Conservation (phyloP, 92 coral and sea anemone species). For the Phenganax stokvisi region DNA sequence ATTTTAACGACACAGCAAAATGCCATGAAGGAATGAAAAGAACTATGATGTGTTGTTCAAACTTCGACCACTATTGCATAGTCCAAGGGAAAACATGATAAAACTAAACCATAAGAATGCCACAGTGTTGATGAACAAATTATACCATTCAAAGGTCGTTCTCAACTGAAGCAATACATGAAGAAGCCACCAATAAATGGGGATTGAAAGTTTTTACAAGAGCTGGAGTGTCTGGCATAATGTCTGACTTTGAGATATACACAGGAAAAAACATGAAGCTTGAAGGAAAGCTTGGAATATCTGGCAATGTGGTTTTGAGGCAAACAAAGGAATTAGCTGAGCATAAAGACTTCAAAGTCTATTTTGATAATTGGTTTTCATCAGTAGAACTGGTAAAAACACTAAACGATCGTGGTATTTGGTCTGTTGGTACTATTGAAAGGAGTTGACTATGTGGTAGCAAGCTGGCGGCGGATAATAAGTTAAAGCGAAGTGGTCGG, state of each 20-base stretch:
- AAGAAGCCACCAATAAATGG: constrained; percentile 19
- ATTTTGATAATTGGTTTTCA: constrained; percentile 11
- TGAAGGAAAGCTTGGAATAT: neutral
- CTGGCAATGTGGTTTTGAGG: neutral
- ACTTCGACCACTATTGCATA: neutral
- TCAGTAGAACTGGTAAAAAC: neutral
- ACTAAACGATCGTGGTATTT: neutral
- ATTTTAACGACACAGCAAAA: neutral
- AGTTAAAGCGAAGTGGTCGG: neutral
- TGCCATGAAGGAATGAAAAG: neutral
- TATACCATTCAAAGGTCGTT: neutral
- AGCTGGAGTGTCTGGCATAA: neutral
- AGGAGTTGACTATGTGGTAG: neutral
- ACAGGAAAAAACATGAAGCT: constrained; percentile 2
- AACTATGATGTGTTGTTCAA: constrained; percentile 6
- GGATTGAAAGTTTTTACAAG: constrained; percentile 5
- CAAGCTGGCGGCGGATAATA: neutral
- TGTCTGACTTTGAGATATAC: constrained; percentile 21
- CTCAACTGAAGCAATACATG: neutral
- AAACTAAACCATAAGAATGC: neutral
- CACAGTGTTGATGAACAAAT: constrained; percentile 13
- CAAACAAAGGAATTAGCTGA: neutral
- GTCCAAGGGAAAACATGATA: neutral
- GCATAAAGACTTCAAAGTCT: neutral
- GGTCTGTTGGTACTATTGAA: constrained; percentile 9